These are phyloP conservation scores for Bradypodion ventrale DNA, from an alignment of 2,797 vertebrate species.

Conservation along the genomic window DNA sequence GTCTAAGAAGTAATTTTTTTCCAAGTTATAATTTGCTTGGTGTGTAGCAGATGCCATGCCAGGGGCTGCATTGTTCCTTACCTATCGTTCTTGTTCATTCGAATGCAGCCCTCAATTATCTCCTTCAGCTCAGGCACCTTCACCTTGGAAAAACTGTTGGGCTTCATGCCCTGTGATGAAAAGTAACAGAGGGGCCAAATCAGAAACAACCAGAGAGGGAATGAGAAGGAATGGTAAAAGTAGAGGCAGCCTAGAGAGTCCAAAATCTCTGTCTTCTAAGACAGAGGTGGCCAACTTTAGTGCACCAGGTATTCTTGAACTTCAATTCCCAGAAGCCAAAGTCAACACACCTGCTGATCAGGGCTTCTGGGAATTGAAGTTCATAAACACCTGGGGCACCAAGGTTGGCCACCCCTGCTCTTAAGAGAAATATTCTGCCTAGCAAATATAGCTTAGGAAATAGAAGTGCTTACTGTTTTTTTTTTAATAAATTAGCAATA, in stretches of 20 bases:
- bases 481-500: not conserved
- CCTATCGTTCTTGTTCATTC: slow-evolving; percentile 94
- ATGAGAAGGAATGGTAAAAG: not conserved
- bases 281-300: too few species aligned
- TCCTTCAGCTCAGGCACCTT: slow-evolving; percentile 96
- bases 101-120: slow-evolving; percentile 98
- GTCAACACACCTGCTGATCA: too few species aligned
- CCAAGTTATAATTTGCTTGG: not conserved
- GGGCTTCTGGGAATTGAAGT: too few species aligned
- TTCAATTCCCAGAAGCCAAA: too few species aligned
- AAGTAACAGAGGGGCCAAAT: slow-evolving; percentile 16
- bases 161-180: slow-evolving; percentile 89
- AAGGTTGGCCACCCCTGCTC: too few species aligned
- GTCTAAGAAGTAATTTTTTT: too few species aligned
- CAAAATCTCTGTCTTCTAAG: not conserved
- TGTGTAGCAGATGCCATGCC: not conserved
- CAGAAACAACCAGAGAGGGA: not conserved
- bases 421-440: not conserved
- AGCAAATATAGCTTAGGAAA: too few species aligned
- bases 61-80: slow-evolving; percentile 44
- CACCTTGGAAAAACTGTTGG: slow-evolving; percentile 97
- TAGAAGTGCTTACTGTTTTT: not conserved
- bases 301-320: too few species aligned
- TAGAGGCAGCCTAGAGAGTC: not conserved
- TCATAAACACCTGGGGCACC: too few species aligned